Percentiles rank a stretch among this genome's conserved stretches.
phyloP scores from a whole-genome alignment of 2,113 vertebrate genomes.

The Ploceus nigricollis region DNA sequence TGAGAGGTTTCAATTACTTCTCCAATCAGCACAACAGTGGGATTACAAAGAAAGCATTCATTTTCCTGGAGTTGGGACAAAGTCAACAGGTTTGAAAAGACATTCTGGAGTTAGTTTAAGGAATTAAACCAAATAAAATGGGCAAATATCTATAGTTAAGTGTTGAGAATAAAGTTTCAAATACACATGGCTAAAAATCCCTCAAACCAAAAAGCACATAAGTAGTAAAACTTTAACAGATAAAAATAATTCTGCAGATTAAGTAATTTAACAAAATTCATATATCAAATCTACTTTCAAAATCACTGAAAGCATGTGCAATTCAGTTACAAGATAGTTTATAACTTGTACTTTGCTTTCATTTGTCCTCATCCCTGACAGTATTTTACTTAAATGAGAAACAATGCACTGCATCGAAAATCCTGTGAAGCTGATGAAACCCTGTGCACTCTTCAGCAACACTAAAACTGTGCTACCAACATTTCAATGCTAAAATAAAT shows the following conservation, averaged over 20 bases:
- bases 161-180: background rate
- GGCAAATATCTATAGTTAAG: slow-evolving; percentile 1
- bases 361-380: background rate
- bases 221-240: background rate
- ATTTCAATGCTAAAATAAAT: slow-evolving; percentile 2
- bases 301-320: background rate
- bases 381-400: slow-evolving; percentile 46
- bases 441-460: background rate
- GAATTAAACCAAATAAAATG: slow-evolving; percentile 52
- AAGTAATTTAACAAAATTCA: slow-evolving; percentile 11
- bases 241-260: slow-evolving; percentile 12
- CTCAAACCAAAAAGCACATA: background rate
- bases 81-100: slow-evolving; percentile 24
- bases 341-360: background rate
- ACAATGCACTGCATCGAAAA: background rate
- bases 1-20: slow-evolving; percentile 35
- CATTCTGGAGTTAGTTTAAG: slow-evolving; percentile 35
- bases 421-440: background rate
- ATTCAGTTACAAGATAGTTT: background rate
- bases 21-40: background rate
- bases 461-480: slow-evolving; percentile 1
- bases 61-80: slow-evolving; percentile 2
- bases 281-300: slow-evolving; percentile 24
- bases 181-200: background rate
- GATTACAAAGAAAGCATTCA: slow-evolving; percentile 1